Conservation (phyloP, 1,140 invertebrate genomes). For the Leptopilina clavipes region DNA sequence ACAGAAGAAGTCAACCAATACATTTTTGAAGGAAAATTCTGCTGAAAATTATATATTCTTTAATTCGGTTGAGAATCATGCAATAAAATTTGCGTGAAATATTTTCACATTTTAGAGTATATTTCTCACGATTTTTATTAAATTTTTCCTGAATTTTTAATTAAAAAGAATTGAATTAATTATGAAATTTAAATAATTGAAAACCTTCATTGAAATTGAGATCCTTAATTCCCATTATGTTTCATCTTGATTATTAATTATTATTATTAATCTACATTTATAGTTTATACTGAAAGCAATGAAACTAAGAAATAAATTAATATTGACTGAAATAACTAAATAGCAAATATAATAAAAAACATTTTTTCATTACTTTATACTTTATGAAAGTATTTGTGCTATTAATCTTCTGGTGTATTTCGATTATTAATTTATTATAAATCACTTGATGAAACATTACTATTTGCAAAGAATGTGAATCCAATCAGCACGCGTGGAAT, state of each 20-base stretch:
- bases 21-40: neutral
- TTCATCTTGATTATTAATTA: no score
- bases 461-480: neutral
- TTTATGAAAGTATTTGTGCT: neutral
- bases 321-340: no score
- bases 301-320: no score
- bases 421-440: conserved; percentile 10
- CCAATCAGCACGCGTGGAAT: neutral
- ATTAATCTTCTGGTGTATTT: neutral
- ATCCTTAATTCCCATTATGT: no score
- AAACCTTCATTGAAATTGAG: neutral
- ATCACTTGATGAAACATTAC: neutral
- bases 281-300: no score
- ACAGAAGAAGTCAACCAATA: neutral
- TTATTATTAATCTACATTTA: no score
- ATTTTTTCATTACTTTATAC: no score
- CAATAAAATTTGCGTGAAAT: neutral
- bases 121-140: no score
- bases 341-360: no score
- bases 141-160: no score
- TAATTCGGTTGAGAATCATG: neutral
- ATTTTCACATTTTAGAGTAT: no score
- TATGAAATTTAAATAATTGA: neutral
- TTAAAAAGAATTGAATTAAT: no score
- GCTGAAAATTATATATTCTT: neutral